Evolutionary conservation across 2,113 vertebrate species (phyloP).

Genomic region (Rhegmatorhina hoffmannsi): DNA sequence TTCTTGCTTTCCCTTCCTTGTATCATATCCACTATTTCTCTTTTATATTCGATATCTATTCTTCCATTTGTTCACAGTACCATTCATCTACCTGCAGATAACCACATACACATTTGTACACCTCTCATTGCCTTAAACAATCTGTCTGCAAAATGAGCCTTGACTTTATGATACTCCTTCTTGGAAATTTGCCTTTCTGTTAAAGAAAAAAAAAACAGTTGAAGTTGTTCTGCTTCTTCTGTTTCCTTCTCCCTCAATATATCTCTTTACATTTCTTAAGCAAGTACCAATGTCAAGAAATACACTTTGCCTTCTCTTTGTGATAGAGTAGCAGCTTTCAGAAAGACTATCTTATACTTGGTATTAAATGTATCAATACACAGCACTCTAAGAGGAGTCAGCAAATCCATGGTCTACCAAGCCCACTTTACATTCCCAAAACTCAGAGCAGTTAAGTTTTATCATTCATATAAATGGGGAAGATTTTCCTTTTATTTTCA

Average conservation of each 20-base stretch:
- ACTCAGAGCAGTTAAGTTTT: neutral
- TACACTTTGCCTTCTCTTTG: neutral
- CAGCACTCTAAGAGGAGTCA: neutral
- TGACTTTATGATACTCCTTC: neutral
- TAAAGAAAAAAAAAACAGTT: neutral
- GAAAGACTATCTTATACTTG: neutral
- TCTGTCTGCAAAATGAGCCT: conserved; percentile 2
- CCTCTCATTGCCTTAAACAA: neutral
- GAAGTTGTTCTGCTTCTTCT: neutral
- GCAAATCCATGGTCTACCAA: neutral
- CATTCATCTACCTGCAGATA: neutral
- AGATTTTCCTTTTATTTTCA: neutral
- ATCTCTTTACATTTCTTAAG: neutral
- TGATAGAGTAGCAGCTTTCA: neutral
- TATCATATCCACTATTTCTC: neutral
- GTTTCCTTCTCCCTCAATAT: neutral
- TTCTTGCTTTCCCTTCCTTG: neutral
- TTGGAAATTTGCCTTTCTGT: neutral
- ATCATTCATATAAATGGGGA: neutral
- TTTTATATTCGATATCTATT: neutral
- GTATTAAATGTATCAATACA: neutral
- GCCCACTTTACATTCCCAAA: neutral
- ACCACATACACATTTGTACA: neutral
- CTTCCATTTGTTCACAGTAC: neutral
- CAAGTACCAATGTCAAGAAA: neutral